Conservation (phyloP, 2,888 invertebrate genomes). For the Isoperla grammatica region DNA sequence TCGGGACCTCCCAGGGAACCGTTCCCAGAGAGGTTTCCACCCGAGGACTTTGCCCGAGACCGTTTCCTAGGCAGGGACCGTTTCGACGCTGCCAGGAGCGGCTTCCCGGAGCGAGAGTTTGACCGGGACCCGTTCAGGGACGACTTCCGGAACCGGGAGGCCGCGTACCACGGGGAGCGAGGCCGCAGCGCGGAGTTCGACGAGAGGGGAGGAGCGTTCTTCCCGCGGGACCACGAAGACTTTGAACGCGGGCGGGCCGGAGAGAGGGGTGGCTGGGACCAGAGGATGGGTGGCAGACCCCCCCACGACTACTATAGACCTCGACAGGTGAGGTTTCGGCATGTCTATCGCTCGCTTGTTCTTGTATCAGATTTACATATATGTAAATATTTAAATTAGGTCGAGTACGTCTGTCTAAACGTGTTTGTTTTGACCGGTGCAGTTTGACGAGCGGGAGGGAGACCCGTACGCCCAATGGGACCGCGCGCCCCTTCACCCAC, state of each 20-base stretch:
- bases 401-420: background rate
- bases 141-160: background rate
- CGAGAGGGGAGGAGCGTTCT: background rate
- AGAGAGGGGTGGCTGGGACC: constrained; percentile 27
- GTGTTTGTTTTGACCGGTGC: background rate
- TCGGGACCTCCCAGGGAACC: background rate
- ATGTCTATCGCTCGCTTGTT: no score
- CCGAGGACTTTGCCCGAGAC: background rate
- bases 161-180: background rate
- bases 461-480: background rate
- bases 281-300: constrained; percentile 1
- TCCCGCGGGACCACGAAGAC: background rate
- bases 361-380: no score
- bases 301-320: no score
- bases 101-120: background rate
- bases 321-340: no score
- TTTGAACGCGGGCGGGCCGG: constrained; percentile 6
- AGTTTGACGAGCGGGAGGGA: background rate
- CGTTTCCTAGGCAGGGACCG: background rate
- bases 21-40: background rate
- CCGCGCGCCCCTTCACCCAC: background rate
- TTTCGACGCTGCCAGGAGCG: background rate
- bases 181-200: background rate
- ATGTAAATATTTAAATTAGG: no score
- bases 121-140: background rate